phyloP scores from a whole-genome alignment of 1,140 invertebrate species.

The Bombus balteatus region DNA sequence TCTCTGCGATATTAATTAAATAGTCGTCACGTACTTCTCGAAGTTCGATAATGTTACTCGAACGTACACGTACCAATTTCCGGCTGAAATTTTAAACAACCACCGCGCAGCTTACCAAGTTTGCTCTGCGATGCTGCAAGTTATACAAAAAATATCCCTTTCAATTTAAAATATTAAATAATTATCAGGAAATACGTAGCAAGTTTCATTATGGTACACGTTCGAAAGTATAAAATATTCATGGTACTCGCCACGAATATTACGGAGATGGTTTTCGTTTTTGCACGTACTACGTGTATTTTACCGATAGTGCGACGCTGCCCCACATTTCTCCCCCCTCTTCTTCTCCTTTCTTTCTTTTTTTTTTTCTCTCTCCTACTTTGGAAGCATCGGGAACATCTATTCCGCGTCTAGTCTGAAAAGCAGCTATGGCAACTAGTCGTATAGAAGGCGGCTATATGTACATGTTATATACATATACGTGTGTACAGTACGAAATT shows the following conservation, averaged over 20 bases:
- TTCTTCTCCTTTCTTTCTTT: not conserved
- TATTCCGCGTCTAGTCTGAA: conserved; percentile 52
- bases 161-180: not conserved
- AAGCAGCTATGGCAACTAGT: conserved; percentile 53
- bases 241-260: not conserved
- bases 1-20: not conserved
- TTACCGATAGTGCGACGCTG: conserved; percentile 35
- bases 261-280: conserved; percentile 10
- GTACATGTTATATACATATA: conserved; percentile 16
- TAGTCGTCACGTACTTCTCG: not conserved
- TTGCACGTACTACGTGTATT: conserved; percentile 19
- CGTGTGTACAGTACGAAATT: conserved; percentile 52
- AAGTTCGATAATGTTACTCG: not conserved
- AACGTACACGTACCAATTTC: too few relatives aligned
- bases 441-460: conserved; percentile 35
- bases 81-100: not conserved
- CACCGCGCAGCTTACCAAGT: not conserved
- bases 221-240: not conserved
- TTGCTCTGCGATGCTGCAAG: too few relatives aligned
- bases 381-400: conserved; percentile 50
- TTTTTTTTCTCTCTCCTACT: conserved; percentile 27
- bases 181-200: not conserved
- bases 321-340: conserved; percentile 40
- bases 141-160: not conserved
- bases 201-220: not conserved